These are phyloP conservation scores for Athene cunicularia DNA, from an alignment of 2,113 vertebrate genomes.

Conservation along the genomic window DNA sequence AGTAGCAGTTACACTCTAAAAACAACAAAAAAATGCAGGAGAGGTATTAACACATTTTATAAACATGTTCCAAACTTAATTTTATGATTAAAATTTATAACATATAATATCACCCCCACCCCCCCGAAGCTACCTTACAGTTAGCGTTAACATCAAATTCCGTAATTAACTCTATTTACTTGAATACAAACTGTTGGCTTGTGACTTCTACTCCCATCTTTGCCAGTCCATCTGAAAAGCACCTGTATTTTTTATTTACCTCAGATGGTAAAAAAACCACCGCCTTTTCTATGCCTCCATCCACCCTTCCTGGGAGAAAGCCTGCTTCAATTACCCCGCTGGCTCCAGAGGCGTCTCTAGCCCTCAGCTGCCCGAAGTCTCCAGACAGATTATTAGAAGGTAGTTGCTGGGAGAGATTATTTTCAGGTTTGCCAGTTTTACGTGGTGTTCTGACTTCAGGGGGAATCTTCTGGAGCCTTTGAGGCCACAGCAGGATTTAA, in stretches of 20 bases:
- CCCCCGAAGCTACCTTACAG: not conserved
- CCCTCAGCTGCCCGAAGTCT: not conserved
- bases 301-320: not conserved
- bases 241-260: no score
- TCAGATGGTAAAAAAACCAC: not conserved
- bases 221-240: not conserved
- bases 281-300: not conserved
- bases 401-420: accelerated
- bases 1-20: not conserved
- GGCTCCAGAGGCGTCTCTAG: not conserved
- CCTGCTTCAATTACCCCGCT: not conserved
- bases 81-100: not conserved
- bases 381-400: not conserved
- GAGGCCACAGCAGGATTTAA: accelerated
- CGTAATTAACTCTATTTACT: not conserved
- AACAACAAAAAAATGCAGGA: not conserved
- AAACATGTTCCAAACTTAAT: not conserved
- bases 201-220: not conserved
- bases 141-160: not conserved
- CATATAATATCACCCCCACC: not conserved
- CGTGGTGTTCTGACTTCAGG: not conserved
- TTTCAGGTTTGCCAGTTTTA: not conserved
- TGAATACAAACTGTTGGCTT: not conserved
- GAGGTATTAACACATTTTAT: not conserved
- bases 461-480: accelerated